Percentiles rank a stretch among this genome's conserved stretches.
Conservation (phyloP, 2,888 invertebrate species). For the Lasioglossum vierecki region DNA sequence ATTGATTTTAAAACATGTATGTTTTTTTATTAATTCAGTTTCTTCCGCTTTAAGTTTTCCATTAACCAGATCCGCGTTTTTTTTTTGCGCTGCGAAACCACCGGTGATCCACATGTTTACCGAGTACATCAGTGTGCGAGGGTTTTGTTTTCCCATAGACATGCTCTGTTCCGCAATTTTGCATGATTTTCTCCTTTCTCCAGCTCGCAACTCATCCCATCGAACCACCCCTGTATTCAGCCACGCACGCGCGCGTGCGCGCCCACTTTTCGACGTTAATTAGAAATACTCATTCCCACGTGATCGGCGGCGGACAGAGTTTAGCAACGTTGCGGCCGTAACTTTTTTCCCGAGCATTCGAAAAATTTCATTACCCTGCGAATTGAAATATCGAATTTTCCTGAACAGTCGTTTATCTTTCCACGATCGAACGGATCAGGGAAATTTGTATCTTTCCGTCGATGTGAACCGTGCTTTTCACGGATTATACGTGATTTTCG, state of each 20-base stretch:
- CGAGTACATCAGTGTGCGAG: slow-evolving; percentile 1
- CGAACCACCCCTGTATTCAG: not conserved
- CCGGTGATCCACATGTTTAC: slow-evolving; percentile 45
- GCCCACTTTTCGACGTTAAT: slow-evolving; percentile 27
- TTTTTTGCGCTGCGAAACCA: not conserved
- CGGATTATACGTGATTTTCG: not conserved
- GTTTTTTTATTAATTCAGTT: not conserved
- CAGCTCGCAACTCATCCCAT: not conserved
- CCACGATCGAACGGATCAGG: not conserved
- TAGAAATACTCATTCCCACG: slow-evolving; percentile 21
- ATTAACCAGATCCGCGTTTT: slow-evolving; percentile 33
- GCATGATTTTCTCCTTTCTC: not conserved
- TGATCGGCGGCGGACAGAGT: not conserved
- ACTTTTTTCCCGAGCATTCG: not conserved
- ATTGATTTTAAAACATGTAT: too few relatives aligned
- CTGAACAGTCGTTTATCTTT: not conserved
- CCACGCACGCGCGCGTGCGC: not conserved
- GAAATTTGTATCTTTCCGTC: not conserved
- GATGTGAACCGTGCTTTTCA: not conserved
- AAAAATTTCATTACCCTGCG: not conserved
- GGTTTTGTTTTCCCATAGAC: slow-evolving; percentile 24
- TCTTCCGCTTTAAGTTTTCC: slow-evolving; percentile 49
- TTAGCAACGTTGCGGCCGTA: not conserved
- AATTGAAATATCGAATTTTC: not conserved
- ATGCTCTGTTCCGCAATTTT: not conserved